Percentiles rank a stretch among this genome's conserved stretches.
Conservation (phyloP, 2,888 invertebrate genomes). For the Tetramorium bicarinatum region DNA sequence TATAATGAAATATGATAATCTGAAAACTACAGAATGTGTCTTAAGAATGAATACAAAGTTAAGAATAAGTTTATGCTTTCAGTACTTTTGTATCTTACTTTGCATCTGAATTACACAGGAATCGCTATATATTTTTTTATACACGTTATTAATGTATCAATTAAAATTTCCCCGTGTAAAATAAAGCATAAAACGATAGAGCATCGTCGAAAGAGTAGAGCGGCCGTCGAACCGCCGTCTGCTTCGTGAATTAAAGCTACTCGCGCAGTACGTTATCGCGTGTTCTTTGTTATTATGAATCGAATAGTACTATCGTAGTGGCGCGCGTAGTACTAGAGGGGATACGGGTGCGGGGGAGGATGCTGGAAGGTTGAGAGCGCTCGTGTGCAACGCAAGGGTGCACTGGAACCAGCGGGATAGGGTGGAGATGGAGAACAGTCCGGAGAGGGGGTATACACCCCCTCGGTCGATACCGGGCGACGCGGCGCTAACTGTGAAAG, state of each 20-base stretch:
- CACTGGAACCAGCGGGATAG: slow-evolving; percentile 58
- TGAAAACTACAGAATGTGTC: background rate
- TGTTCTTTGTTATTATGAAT: slow-evolving; percentile 73
- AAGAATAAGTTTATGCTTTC: background rate
- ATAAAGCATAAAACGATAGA: slow-evolving; percentile 31
- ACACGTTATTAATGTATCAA: background rate
- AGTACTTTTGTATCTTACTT: background rate
- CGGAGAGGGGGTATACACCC: slow-evolving; percentile 59
- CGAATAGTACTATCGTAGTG: slow-evolving; percentile 77
- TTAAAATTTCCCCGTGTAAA: slow-evolving; percentile 8
- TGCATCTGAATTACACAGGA: background rate
- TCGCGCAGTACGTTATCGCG: slow-evolving; percentile 78
- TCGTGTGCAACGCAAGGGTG: slow-evolving; percentile 42
- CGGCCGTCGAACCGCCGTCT: slow-evolving; percentile 37
- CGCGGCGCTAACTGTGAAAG: slow-evolving; percentile 78
- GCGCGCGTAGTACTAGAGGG: slow-evolving; percentile 65
- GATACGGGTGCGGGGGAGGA: slow-evolving; percentile 43
- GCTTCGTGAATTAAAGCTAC: slow-evolving; percentile 74
- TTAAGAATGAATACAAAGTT: background rate
- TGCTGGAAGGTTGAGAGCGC: slow-evolving; percentile 51
- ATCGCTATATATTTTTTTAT: no score
- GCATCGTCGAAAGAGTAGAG: slow-evolving; percentile 10
- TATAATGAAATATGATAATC: background rate
- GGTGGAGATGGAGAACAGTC: slow-evolving; percentile 56
- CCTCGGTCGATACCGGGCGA: slow-evolving; percentile 79